Evolutionary conservation across 1,140 invertebrate genomes (phyloP).

Genomic region (Eulimnadia texana): DNA sequence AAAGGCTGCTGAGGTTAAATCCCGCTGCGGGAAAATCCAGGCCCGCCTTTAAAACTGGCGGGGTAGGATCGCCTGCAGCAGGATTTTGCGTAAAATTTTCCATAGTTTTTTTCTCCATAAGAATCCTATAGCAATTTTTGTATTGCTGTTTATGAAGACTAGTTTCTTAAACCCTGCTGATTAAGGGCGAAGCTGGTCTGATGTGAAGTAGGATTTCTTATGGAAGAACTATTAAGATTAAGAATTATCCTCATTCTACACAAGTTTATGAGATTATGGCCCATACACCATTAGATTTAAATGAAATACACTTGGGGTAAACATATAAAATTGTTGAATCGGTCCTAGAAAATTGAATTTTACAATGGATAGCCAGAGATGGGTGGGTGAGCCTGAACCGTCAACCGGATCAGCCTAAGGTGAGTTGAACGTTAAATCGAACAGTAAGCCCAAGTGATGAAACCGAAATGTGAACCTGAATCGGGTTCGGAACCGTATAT

Average conservation of each 20-base stretch:
- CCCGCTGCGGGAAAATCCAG: background rate
- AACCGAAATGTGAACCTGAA: too few species aligned
- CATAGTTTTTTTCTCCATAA: background rate
- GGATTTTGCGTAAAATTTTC: too few species aligned
- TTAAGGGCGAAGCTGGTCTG: background rate
- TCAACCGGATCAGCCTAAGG: too few species aligned
- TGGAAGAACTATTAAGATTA: background rate
- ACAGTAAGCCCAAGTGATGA: too few species aligned
- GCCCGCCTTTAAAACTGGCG: background rate
- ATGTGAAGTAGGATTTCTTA: background rate
- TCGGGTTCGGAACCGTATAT: too few species aligned
- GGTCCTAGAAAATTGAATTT: too few species aligned
- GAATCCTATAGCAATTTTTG: background rate
- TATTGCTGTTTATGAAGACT: background rate
- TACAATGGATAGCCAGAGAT: too few species aligned
- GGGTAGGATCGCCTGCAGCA: background rate
- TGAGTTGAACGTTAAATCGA: too few species aligned
- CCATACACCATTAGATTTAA: too few species aligned
- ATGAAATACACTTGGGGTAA: too few species aligned
- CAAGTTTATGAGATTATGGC: background rate
- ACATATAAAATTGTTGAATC: too few species aligned
- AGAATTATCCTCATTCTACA: background rate
- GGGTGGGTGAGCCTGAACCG: too few species aligned
- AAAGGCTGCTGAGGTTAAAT: slow-evolving; percentile 48
- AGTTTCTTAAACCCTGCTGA: background rate